phyloP scores from a whole-genome alignment of 2,888 invertebrate genomes.

The Microplitis deprimator region DNA sequence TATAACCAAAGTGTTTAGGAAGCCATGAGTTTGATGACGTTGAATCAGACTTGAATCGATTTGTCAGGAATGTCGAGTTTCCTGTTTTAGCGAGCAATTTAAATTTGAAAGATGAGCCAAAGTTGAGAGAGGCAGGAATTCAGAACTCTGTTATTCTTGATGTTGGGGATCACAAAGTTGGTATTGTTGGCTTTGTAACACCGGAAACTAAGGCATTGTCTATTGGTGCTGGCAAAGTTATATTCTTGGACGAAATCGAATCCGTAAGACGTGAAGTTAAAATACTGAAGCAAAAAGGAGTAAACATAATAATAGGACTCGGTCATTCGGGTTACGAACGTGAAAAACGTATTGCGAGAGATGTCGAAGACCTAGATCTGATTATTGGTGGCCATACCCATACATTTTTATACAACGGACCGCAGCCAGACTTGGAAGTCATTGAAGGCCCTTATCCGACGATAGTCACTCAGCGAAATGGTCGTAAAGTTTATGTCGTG shows the following conservation, averaged over 20 bases:
- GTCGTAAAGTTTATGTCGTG: constrained; percentile 85
- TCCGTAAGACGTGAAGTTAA: constrained; percentile 79
- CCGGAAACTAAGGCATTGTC: constrained; percentile 82
- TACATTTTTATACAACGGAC: constrained; percentile 88
- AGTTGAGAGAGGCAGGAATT: constrained; percentile 74
- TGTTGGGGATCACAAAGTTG: constrained; percentile 79
- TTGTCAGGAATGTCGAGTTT: constrained; percentile 79
- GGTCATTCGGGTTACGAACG: constrained; percentile 89
- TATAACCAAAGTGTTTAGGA: constrained; percentile 83
- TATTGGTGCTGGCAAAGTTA: constrained; percentile 65
- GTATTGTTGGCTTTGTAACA: constrained; percentile 89
- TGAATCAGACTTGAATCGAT: constrained; percentile 81
- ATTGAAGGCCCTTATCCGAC: constrained; percentile 86
- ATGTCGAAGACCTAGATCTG: constrained; percentile 85
- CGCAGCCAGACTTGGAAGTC: constrained; percentile 78
- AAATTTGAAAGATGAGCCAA: constrained; percentile 78
- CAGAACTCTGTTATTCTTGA: constrained; percentile 79
- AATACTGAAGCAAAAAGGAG: constrained; percentile 76
- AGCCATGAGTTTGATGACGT: constrained; percentile 95
- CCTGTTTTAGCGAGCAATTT: constrained; percentile 87
- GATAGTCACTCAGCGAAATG: constrained; percentile 79
- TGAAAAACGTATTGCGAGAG: constrained; percentile 83
- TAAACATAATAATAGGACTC: constrained; percentile 87
- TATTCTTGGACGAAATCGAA: constrained; percentile 78
- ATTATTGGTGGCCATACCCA: constrained; percentile 94